phyloP scores from a whole-genome alignment of 23 tunicate genomes.

The Ciona savignyi region DNA sequence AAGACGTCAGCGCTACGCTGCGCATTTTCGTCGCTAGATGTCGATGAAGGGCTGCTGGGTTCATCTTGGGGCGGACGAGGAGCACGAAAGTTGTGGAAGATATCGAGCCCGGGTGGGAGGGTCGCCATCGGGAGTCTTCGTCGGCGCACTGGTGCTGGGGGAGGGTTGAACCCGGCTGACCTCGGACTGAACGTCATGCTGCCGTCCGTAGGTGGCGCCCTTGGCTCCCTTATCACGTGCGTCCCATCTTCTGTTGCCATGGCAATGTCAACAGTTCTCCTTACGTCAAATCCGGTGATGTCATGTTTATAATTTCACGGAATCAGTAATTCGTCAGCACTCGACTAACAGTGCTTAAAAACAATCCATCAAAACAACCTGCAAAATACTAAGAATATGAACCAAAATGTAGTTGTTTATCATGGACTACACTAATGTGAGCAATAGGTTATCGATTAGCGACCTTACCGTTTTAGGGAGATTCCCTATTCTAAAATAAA shows the following conservation, averaged over 20 bases:
- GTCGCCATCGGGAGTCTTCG: neutral
- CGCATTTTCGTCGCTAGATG: neutral
- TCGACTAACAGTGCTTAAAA: too few relatives aligned
- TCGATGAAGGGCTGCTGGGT: neutral
- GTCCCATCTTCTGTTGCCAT: neutral
- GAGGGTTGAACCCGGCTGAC: neutral
- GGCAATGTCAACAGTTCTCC: neutral
- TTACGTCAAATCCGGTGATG: neutral
- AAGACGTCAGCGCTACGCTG: neutral
- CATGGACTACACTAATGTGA: too few relatives aligned
- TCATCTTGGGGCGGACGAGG: neutral
- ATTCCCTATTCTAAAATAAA: too few relatives aligned
- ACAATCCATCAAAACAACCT: too few relatives aligned
- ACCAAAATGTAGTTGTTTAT: too few relatives aligned
- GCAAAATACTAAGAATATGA: too few relatives aligned
- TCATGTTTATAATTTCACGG: too few relatives aligned
- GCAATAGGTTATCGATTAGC: too few relatives aligned
- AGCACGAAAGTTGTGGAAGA: neutral
- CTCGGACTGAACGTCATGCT: slow-evolving; percentile 1
- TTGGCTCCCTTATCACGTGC: neutral
- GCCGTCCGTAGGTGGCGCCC: neutral
- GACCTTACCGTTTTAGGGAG: too few relatives aligned
- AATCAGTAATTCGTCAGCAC: too few relatives aligned
- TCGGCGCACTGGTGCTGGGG: neutral
- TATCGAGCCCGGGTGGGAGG: neutral